Conservation (phyloP, 2,888 invertebrate genomes). For the Desoria tigrina region DNA sequence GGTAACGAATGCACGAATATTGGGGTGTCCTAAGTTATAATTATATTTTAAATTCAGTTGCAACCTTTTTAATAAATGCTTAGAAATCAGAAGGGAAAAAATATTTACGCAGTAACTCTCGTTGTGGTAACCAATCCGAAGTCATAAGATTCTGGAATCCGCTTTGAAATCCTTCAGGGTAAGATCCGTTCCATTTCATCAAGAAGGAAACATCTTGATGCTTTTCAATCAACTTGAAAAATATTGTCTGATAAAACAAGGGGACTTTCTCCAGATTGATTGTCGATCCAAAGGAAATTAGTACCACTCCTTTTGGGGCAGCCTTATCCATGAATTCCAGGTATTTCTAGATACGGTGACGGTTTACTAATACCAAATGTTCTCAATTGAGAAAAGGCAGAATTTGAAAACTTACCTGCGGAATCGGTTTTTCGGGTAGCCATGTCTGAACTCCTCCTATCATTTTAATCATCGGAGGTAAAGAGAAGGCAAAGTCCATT, state of each 20-base stretch:
- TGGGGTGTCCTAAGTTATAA: conserved; percentile 43
- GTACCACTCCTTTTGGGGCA: conserved; percentile 43
- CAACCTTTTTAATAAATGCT: background rate
- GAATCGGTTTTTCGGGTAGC: conserved; percentile 36
- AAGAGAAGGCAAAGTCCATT: conserved; percentile 45
- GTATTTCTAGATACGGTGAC: conserved; percentile 26
- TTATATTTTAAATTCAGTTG: background rate
- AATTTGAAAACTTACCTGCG: conserved; percentile 22
- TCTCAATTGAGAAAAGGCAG: background rate
- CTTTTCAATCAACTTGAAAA: conserved; percentile 46
- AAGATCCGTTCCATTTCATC: conserved; percentile 48
- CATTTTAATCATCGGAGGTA: conserved; percentile 43
- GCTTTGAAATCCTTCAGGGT: conserved; percentile 36
- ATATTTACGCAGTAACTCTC: conserved; percentile 44
- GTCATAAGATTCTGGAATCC: conserved; percentile 43
- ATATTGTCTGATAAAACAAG: conserved; percentile 38
- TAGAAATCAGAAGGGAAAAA: background rate
- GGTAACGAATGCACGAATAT: conserved; percentile 43
- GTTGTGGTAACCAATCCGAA: conserved; percentile 52
- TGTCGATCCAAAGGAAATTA: conserved; percentile 52
- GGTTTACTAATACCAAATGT: background rate
- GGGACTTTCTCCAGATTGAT: conserved; percentile 45
- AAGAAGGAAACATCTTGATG: conserved; percentile 45
- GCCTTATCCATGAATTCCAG: conserved; percentile 46
- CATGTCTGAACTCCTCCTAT: conserved; percentile 50